A percentile compares a stretch with the other conserved stretches of the same genome.
phyloP scores from a whole-genome alignment of 2,888 invertebrate species.

The Leucophora obtusa region DNA sequence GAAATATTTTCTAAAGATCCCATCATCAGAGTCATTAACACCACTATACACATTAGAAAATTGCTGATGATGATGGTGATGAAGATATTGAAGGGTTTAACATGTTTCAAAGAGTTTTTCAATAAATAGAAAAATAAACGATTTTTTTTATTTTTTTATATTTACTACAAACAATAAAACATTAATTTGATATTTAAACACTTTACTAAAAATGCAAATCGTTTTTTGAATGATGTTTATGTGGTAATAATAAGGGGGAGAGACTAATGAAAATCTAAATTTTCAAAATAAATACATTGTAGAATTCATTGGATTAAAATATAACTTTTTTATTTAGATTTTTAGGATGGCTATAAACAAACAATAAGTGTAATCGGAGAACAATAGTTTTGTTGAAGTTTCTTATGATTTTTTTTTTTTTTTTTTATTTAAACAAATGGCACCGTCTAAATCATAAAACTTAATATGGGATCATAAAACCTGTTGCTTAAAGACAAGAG shows the following conservation, averaged over 20 bases:
- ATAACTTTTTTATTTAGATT: neutral
- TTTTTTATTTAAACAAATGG: conserved; percentile 51
- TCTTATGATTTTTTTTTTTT: neutral
- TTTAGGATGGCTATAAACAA: conserved; percentile 20
- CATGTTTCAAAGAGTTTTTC: neutral
- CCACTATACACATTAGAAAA: conserved; percentile 49
- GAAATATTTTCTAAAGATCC: conserved; percentile 59
- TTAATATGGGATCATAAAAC: conserved; percentile 57
- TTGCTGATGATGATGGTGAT: conserved; percentile 30
- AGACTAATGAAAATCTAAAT: neutral
- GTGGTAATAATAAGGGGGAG: neutral
- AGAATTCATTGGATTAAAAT: conserved; percentile 6
- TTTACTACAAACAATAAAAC: conserved; percentile 55
- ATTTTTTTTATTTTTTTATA: conserved; percentile 30
- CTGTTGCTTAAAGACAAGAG: conserved; percentile 31
- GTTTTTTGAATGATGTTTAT: conserved; percentile 47
- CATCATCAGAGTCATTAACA: conserved; percentile 60
- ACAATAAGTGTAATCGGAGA: conserved; percentile 48
- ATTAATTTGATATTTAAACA: conserved; percentile 59
- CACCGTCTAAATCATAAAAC: conserved; percentile 62
- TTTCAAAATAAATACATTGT: conserved; percentile 19
- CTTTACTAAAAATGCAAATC: conserved; percentile 60
- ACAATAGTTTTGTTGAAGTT: conserved; percentile 30
- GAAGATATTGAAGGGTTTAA: neutral
- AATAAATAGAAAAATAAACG: neutral